phyloP scores from a whole-genome alignment of 1,140 invertebrate genomes.

The Nephotettix cincticeps region DNA sequence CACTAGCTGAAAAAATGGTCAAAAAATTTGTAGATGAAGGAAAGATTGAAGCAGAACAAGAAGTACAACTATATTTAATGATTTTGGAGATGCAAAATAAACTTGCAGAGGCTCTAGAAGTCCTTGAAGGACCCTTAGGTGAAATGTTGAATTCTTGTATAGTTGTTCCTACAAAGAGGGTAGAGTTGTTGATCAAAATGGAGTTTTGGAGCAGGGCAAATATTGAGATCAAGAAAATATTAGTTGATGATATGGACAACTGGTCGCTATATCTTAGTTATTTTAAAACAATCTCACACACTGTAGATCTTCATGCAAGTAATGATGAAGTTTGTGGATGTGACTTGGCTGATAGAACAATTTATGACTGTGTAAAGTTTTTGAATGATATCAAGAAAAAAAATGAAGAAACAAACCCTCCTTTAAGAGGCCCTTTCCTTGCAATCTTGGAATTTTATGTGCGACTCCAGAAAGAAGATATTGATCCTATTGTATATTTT shows the following conservation, averaged over 20 bases:
- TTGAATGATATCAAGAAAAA: constrained; percentile 31
- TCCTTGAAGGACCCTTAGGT: constrained; percentile 75
- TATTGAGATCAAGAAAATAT: constrained; percentile 53
- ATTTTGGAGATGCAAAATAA: constrained; percentile 83
- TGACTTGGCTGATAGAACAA: constrained; percentile 1
- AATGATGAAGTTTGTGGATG: not conserved
- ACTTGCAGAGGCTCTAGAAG: constrained; percentile 74
- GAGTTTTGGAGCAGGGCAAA: constrained; percentile 71
- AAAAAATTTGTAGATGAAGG: constrained; percentile 86
- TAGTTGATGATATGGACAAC: constrained; percentile 67
- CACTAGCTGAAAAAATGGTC: constrained; percentile 53
- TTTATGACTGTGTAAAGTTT: constrained; percentile 34
- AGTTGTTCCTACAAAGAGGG: constrained; percentile 63
- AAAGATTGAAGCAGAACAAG: constrained; percentile 91
- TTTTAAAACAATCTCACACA: constrained; percentile 61
- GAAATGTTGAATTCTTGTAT: constrained; percentile 57
- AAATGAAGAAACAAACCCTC: constrained; percentile 43
- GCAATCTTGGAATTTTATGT: constrained; percentile 76
- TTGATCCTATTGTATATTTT: constrained; percentile 53
- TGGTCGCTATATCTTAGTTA: constrained; percentile 76
- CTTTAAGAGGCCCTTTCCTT: constrained; percentile 72
- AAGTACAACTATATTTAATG: constrained; percentile 88
- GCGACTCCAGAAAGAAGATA: constrained; percentile 54
- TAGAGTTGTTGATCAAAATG: constrained; percentile 71
- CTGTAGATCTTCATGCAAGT: not conserved